These are phyloP conservation scores for Euplagia quadripunctaria DNA, from an alignment of 2,888 invertebrate genomes.

Conservation along the genomic window DNA sequence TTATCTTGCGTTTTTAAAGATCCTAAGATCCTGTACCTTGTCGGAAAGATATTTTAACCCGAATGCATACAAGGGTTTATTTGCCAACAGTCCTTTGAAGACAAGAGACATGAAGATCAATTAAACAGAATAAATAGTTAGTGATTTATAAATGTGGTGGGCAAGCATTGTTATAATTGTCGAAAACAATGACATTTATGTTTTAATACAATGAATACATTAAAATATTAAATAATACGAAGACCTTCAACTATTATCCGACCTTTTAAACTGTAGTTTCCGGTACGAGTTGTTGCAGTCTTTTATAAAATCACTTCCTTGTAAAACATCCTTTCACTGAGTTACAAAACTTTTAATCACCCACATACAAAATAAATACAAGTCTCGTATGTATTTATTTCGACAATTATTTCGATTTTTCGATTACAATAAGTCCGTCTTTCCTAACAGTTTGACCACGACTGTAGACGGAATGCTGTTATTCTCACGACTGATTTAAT, in stretches of 20 bases:
- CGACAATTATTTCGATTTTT: background rate
- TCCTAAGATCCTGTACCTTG: too few relatives aligned
- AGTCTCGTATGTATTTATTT: background rate
- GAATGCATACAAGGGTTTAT: too few relatives aligned
- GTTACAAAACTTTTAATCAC: background rate
- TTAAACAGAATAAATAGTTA: too few relatives aligned
- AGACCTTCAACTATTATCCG: slow-evolving; percentile 12
- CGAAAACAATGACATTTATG: too few relatives aligned
- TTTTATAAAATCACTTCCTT: background rate
- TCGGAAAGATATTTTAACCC: too few relatives aligned
- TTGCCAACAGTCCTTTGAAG: too few relatives aligned
- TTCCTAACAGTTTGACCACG: slow-evolving; percentile 16
- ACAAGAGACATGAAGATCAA: too few relatives aligned
- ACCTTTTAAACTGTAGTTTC: background rate
- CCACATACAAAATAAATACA: background rate
- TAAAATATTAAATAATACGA: background rate
- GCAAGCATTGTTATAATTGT: too few relatives aligned
- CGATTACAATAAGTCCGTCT: slow-evolving; percentile 25
- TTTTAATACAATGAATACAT: background rate
- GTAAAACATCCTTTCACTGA: background rate
- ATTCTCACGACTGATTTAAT: too few relatives aligned
- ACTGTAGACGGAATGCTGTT: slow-evolving; percentile 1
- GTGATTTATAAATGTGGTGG: too few relatives aligned
- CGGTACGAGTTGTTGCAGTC: background rate
- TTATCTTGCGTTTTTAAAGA: too few relatives aligned